These are phyloP conservation scores for Kuschelorhynchus macadamiae DNA, from an alignment of 2,888 invertebrate genomes.

Conservation along the genomic window DNA sequence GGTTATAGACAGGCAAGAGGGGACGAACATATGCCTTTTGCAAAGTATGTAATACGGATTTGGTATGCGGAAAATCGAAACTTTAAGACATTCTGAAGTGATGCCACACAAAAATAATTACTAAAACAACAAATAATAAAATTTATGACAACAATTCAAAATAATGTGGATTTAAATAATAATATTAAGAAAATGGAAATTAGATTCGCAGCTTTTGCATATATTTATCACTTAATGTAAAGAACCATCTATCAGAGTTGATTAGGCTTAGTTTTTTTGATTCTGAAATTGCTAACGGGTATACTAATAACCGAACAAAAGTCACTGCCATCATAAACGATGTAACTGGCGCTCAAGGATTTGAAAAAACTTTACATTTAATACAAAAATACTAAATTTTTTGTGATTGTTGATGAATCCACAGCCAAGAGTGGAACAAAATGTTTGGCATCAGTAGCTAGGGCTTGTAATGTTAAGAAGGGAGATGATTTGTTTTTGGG, in stretches of 20 bases:
- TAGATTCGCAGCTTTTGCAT: conserved; percentile 9
- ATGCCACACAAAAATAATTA: not conserved
- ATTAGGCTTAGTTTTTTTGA: not conserved
- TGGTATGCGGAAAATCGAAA: too few species aligned
- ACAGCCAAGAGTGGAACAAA: not conserved
- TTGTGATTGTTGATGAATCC: conserved; percentile 16
- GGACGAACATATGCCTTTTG: not conserved
- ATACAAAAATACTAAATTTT: conserved; percentile 15
- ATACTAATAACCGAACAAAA: conserved; percentile 17
- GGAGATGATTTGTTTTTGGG: not conserved
- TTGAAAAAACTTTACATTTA: conserved; percentile 2
- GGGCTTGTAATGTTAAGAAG: not conserved
- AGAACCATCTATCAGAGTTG: too few species aligned
- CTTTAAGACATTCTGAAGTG: too few species aligned
- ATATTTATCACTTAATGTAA: conserved; percentile 1
- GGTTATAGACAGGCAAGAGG: not conserved
- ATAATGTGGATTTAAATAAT: not conserved
- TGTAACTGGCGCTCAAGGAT: not conserved
- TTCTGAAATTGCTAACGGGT: conserved; percentile 9
- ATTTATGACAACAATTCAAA: not conserved
- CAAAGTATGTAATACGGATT: not conserved
- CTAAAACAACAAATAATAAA: not conserved
- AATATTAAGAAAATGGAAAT: conserved; percentile 14
- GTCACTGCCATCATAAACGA: conserved; percentile 2
- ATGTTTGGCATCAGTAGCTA: conserved; percentile 8